Percentiles rank a stretch among this genome's conserved stretches.
Evolutionary conservation across 1,140 invertebrate genomes (phyloP).

Genomic region (Akabosia matsudoensis): DNA sequence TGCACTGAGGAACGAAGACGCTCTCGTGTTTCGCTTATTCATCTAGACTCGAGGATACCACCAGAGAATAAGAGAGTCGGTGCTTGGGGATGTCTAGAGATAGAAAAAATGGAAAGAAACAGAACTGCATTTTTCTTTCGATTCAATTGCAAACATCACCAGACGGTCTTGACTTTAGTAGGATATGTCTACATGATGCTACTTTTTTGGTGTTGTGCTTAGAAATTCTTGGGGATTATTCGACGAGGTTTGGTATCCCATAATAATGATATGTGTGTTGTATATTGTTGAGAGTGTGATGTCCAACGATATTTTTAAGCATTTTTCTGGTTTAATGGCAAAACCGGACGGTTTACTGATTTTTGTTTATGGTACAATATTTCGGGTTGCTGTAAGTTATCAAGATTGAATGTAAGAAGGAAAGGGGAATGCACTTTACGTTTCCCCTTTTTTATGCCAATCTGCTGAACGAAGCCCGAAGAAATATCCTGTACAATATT

Average conservation of each 20-base stretch:
- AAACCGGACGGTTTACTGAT: no score
- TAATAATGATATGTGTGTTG: constrained; percentile 16
- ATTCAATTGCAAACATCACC: background rate
- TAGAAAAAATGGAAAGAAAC: background rate
- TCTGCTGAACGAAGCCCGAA: background rate
- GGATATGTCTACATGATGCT: no score
- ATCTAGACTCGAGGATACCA: no score
- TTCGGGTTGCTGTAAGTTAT: no score
- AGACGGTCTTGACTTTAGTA: background rate
- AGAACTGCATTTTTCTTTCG: background rate
- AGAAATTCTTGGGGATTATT: no score
- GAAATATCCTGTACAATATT: background rate
- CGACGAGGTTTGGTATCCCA: constrained; percentile 8
- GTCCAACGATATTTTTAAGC: no score
- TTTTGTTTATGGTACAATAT: no score
- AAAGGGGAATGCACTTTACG: background rate
- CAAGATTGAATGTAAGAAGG: no score
- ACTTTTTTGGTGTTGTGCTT: no score
- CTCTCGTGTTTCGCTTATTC: background rate
- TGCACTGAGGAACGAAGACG: background rate
- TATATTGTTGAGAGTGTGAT: background rate
- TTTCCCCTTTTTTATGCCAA: background rate
- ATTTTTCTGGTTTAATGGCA: no score
- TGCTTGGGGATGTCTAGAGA: background rate
- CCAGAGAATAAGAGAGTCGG: background rate